These are phyloP conservation scores for Leptogaster cylindrica DNA, from an alignment of 2,888 invertebrate genomes.

Conservation along the genomic window DNA sequence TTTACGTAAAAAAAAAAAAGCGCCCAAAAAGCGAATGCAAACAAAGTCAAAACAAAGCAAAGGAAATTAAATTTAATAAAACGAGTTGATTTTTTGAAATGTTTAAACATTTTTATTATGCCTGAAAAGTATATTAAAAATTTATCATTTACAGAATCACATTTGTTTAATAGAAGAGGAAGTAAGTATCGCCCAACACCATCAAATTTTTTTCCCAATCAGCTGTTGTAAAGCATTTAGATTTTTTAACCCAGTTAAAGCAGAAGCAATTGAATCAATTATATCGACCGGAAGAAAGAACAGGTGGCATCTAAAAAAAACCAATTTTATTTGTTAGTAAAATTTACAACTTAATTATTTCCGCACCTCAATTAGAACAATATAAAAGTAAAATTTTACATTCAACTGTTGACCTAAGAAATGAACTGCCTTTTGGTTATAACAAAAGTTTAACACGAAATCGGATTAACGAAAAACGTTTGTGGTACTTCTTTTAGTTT, in stretches of 20 bases:
- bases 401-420: no score
- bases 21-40: no score
- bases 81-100: background rate
- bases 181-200: slow-evolving; percentile 24
- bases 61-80: background rate
- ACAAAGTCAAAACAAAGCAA: background rate
- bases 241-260: no score
- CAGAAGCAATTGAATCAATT: no score
- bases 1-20: no score
- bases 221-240: no score
- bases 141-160: background rate
- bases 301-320: slow-evolving; percentile 29
- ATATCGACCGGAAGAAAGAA: slow-evolving; percentile 4
- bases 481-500: no score
- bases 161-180: background rate
- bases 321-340: slow-evolving; percentile 25
- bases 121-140: background rate
- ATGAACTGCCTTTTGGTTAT: no score
- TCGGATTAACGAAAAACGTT: no score
- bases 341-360: background rate
- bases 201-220: no score
- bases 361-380: background rate
- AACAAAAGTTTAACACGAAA: no score
- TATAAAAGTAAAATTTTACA: background rate
- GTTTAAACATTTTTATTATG: background rate